Percentiles rank a stretch among this genome's conserved stretches.
These are phyloP conservation scores for Parapsyche elsis DNA, from an alignment of 1,140 invertebrate genomes.

Conservation along the genomic window DNA sequence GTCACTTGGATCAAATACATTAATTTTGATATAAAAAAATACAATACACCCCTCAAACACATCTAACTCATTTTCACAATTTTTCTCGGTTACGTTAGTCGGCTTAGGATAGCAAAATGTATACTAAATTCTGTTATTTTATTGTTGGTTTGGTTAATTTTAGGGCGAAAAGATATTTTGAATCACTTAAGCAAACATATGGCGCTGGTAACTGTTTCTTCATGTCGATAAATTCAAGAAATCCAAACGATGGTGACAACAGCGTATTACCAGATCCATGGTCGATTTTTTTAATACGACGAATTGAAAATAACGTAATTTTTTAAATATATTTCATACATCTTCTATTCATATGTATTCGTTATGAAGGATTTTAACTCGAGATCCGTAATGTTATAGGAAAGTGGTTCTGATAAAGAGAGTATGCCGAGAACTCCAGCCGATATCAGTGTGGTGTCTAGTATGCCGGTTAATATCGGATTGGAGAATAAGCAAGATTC, in stretches of 20 bases:
- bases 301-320: constrained; percentile 66
- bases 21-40: too few relatives aligned
- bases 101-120: too few relatives aligned
- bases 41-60: too few relatives aligned
- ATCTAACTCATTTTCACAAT: too few relatives aligned
- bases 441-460: constrained; percentile 66
- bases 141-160: constrained; percentile 39
- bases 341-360: constrained; percentile 53
- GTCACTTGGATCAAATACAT: too few relatives aligned
- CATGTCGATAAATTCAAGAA: constrained; percentile 86
- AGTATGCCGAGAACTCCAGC: constrained; percentile 73
- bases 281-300: constrained; percentile 79
- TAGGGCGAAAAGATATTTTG: constrained; percentile 85
- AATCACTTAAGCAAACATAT: constrained; percentile 86
- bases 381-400: constrained; percentile 59
- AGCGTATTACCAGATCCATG: constrained; percentile 82
- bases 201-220: constrained; percentile 88
- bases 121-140: constrained; percentile 32
- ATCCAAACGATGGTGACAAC: constrained; percentile 68
- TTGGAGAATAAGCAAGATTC: neutral
- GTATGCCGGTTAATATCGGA: constrained; percentile 63
- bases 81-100: too few relatives aligned
- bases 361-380: constrained; percentile 46
- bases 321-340: constrained; percentile 37
- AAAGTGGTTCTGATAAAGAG: constrained; percentile 69